phyloP scores from a whole-genome alignment of 1,140 invertebrate genomes.

The Drosophila gunungcola region DNA sequence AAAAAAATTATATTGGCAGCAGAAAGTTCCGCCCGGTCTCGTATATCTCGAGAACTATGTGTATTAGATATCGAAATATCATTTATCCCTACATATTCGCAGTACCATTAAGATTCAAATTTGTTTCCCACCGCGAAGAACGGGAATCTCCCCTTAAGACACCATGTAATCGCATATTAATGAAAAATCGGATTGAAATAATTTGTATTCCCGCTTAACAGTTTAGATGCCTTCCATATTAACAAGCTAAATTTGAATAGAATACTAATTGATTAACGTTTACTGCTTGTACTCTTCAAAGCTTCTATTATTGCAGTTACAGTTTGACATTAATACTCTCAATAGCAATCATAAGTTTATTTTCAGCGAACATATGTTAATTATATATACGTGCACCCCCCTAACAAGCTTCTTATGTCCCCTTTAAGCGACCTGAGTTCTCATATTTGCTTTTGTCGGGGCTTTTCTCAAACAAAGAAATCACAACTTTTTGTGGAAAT shows the following conservation, averaged over 20 bases:
- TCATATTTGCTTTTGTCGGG: background rate
- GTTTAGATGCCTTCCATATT: conserved; percentile 4
- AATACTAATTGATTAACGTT: conserved; percentile 8
- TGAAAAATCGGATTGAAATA: conserved; percentile 1
- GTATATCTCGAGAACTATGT: no score
- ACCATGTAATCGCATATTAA: conserved; percentile 5
- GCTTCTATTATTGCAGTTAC: conserved; percentile 10
- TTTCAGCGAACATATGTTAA: conserved; percentile 12
- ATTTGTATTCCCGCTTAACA: conserved; percentile 11
- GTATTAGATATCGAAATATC: background rate
- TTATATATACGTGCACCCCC: conserved; percentile 5
- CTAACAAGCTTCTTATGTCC: conserved; percentile 2
- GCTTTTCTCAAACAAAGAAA: background rate
- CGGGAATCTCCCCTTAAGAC: conserved; percentile 7
- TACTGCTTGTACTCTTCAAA: conserved; percentile 7
- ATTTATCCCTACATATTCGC: background rate
- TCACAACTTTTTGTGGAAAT: background rate
- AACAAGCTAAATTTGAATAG: conserved; percentile 7
- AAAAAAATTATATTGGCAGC: background rate
- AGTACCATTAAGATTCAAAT: background rate
- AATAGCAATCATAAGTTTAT: conserved; percentile 8
- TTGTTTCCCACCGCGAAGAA: background rate
- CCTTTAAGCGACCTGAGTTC: background rate
- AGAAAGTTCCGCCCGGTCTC: no score
- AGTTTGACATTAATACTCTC: conserved; percentile 7